Evolutionary conservation across 2,888 invertebrate species (phyloP).

Genomic region (Andrena fulva): DNA sequence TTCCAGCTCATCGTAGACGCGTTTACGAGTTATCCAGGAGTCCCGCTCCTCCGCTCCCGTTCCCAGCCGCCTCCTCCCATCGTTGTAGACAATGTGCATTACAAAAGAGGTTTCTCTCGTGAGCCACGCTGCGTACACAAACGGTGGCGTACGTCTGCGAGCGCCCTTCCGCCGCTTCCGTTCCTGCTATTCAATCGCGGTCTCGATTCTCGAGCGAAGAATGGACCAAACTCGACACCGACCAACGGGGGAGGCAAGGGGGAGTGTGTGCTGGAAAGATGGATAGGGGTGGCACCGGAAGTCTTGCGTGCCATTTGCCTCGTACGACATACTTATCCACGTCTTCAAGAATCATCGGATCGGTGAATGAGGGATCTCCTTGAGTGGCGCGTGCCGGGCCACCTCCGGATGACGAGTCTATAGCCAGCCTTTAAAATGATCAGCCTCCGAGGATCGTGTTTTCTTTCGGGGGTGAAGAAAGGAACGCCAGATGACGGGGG

Average conservation of each 20-base stretch:
- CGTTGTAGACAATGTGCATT: constrained; percentile 66
- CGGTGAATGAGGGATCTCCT: constrained; percentile 76
- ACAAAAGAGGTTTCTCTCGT: constrained; percentile 65
- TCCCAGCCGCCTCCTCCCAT: constrained; percentile 55
- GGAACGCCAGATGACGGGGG: constrained; percentile 34
- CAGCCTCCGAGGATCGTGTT: constrained; percentile 55
- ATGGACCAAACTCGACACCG: constrained; percentile 79
- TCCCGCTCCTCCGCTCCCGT: constrained; percentile 9
- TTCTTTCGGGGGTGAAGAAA: constrained; percentile 28
- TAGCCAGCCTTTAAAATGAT: constrained; percentile 49
- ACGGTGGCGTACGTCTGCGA: constrained; percentile 62
- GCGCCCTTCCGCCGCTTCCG: constrained; percentile 77
- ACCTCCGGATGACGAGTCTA: constrained; percentile 52
- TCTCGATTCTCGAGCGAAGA: constrained; percentile 74
- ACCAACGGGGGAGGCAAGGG: constrained; percentile 22
- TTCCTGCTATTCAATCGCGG: constrained; percentile 73
- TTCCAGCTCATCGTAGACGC: constrained; percentile 5
- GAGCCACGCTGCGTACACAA: constrained; percentile 50
- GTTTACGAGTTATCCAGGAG: constrained; percentile 5
- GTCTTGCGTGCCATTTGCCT: constrained; percentile 84
- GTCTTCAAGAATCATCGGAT: constrained; percentile 78
- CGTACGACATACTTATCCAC: constrained; percentile 77
- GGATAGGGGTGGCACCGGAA: constrained; percentile 79
- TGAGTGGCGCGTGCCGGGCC: constrained; percentile 81
- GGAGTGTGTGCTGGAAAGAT: constrained; percentile 54